Evolutionary conservation across 2,113 vertebrate species (phyloP).

Genomic region (Centropristis striata): DNA sequence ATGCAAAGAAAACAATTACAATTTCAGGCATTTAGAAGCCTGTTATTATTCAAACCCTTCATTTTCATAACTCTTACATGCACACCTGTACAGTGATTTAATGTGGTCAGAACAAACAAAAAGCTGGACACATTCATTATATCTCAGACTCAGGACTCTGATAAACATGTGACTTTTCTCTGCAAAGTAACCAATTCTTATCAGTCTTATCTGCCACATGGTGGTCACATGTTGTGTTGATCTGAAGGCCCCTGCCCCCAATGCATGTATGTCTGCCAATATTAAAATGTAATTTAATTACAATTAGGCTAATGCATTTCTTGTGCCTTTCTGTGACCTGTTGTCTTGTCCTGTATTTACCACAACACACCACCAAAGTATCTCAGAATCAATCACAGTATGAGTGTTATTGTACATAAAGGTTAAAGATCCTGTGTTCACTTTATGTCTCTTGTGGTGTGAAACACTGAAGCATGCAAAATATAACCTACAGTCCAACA

Average conservation of each 20-base stretch:
- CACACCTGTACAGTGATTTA: background rate
- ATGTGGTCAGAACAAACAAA: background rate
- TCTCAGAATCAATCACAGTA: background rate
- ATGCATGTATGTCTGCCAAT: background rate
- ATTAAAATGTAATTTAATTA: constrained; percentile 6
- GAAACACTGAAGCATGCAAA: background rate
- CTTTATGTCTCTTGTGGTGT: background rate
- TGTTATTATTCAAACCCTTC: no score
- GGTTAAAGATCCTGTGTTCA: background rate
- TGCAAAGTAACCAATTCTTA: constrained; percentile 38
- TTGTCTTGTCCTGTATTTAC: background rate
- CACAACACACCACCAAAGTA: background rate
- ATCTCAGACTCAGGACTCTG: background rate
- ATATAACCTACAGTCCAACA: background rate
- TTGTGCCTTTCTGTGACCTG: background rate
- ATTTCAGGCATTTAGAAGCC: background rate
- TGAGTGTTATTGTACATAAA: no score
- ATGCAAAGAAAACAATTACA: background rate
- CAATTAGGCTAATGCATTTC: background rate
- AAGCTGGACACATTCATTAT: no score
- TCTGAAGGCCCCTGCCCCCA: background rate
- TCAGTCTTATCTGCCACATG: constrained; percentile 30
- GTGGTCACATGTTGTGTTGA: constrained; percentile 43
- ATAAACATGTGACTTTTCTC: background rate
- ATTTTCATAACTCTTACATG: background rate